Evolutionary conservation across 2,797 vertebrate genomes (phyloP).

Genomic region (Mus minutoides): DNA sequence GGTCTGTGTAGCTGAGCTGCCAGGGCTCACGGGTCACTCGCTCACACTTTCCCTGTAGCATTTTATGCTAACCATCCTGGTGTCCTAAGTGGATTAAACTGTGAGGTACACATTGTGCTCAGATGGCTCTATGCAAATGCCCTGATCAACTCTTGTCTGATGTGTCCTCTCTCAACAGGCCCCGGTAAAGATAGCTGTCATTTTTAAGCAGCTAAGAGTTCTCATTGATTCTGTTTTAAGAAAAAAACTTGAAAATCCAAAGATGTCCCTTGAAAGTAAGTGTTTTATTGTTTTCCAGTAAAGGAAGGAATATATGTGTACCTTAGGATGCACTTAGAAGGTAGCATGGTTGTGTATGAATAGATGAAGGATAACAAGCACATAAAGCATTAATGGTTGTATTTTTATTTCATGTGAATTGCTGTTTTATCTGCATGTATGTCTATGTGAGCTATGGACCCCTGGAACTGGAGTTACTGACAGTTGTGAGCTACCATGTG

Average conservation of each 20-base stretch:
- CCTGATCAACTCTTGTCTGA: neutral
- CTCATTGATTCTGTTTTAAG: constrained; percentile 96
- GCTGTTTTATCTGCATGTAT: neutral
- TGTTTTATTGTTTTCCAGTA: constrained; percentile 28
- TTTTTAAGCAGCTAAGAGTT: constrained; percentile 97
- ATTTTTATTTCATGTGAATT: neutral
- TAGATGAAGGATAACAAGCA: neutral
- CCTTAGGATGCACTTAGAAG: neutral
- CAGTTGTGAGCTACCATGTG: neutral
- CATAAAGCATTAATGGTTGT: neutral
- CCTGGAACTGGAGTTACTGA: too few relatives aligned
- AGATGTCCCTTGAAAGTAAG: constrained; percentile 96
- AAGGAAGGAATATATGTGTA: neutral
- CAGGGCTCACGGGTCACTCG: neutral
- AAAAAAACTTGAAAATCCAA: constrained; percentile 96
- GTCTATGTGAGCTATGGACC: neutral
- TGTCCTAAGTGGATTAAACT: neutral
- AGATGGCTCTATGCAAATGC: constrained; percentile 2
- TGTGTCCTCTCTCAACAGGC: constrained; percentile 87
- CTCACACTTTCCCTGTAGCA: neutral
- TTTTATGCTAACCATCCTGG: constrained; percentile 15
- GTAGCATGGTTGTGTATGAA: neutral
- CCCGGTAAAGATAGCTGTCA: constrained; percentile 97
- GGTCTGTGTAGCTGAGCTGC: neutral
- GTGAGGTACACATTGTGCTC: neutral